phyloP scores from a whole-genome alignment of 1,140 invertebrate species.

The Zaprionus africanus region DNA sequence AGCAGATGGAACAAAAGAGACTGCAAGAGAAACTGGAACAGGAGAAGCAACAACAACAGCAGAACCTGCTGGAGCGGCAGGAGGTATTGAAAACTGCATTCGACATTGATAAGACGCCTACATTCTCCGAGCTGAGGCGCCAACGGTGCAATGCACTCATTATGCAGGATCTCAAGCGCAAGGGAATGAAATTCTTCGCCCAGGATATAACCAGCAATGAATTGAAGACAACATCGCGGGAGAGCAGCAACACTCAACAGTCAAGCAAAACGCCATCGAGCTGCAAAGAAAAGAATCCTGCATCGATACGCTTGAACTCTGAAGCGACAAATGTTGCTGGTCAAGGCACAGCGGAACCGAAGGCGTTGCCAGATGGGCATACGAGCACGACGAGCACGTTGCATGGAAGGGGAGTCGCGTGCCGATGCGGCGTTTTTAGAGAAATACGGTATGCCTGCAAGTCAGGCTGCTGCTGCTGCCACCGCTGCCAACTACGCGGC shows the following conservation, averaged over 20 bases:
- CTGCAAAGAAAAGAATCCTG: neutral
- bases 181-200: conserved; percentile 36
- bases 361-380: conserved; percentile 10
- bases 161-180: conserved; percentile 28
- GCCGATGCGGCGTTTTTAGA: conserved; percentile 54
- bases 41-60: neutral
- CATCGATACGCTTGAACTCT: no score
- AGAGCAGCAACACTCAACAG: no score
- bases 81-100: neutral
- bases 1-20: conserved; percentile 31
- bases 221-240: neutral
- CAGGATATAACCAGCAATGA: neutral
- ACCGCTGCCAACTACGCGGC: no score
- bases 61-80: neutral
- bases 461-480: no score
- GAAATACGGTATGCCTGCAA: conserved; percentile 22
- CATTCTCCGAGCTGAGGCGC: neutral
- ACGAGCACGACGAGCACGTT: conserved; percentile 36
- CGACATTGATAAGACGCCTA: neutral
- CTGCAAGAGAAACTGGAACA: conserved; percentile 8
- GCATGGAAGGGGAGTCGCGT: conserved; percentile 46
- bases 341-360: conserved; percentile 27
- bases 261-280: neutral
- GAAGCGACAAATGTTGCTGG: neutral
- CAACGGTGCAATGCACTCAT: conserved; percentile 26